Conservation (phyloP, 2,113 vertebrate species). For the Motacilla alba region DNA sequence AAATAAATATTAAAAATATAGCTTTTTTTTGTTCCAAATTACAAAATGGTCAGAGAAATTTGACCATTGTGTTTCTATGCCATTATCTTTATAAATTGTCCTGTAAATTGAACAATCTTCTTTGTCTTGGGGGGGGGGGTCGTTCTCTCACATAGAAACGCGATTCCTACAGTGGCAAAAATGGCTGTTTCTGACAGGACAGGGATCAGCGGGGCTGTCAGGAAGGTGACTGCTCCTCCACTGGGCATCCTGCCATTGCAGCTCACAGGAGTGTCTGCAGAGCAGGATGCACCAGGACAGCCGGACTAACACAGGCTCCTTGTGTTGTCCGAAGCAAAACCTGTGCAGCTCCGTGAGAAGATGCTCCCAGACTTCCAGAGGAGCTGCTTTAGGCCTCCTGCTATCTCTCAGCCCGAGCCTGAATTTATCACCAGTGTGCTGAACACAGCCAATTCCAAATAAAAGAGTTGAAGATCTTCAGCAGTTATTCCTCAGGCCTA, state of each 20-base stretch:
- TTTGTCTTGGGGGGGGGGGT: not conserved
- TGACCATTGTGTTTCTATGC: slow-evolving; percentile 68
- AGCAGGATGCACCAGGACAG: not conserved
- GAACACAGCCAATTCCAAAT: not conserved
- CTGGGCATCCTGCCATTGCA: not conserved
- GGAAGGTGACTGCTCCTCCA: not conserved
- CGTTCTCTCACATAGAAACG: not conserved
- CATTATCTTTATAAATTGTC: slow-evolving; percentile 61
- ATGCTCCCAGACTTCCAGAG: not conserved
- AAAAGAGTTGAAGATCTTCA: not conserved
- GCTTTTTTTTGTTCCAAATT: slow-evolving; percentile 67
- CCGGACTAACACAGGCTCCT: not conserved
- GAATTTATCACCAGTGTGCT: not conserved
- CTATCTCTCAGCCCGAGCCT: not conserved
- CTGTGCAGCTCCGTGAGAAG: not conserved
- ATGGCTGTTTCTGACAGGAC: not conserved
- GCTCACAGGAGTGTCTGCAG: not conserved
- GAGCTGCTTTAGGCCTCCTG: not conserved
- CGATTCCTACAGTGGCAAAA: not conserved
- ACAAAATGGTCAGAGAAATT: slow-evolving; percentile 74
- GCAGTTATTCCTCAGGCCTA: not conserved
- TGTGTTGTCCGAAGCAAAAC: not conserved
- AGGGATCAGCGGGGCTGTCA: not conserved
- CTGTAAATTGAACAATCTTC: slow-evolving; percentile 49
- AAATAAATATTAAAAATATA: slow-evolving; percentile 78